Evolutionary conservation across 2,113 vertebrate genomes (phyloP).

Genomic region (Micronisus gabar): DNA sequence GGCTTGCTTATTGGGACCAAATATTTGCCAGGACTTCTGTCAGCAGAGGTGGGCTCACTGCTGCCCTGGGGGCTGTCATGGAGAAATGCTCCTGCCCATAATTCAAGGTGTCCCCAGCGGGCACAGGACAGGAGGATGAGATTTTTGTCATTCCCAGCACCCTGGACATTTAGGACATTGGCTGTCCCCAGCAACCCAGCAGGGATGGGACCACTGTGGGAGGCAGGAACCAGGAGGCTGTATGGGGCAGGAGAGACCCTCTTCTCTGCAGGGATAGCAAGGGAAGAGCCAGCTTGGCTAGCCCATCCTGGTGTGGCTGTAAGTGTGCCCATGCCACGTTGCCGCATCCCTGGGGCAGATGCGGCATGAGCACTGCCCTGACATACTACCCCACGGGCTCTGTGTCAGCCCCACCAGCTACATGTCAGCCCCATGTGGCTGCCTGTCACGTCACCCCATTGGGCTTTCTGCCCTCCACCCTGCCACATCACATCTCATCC

Average conservation of each 20-base stretch:
- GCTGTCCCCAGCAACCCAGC: not conserved
- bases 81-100: not conserved
- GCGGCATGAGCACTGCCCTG: not conserved
- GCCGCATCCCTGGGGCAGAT: not conserved
- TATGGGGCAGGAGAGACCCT: not conserved
- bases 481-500: not conserved
- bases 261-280: not conserved
- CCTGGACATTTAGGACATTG: not conserved
- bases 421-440: not conserved
- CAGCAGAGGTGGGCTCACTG: not conserved
- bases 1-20: not conserved
- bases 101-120: not conserved
- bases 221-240: not conserved
- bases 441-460: not conserved
- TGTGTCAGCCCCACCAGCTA: not conserved
- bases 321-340: fast-evolving
- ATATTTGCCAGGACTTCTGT: not conserved
- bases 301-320: fast-evolving
- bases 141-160: not conserved
- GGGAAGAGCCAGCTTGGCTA: not conserved
- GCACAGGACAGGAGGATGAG: not conserved
- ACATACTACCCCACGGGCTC: no score
- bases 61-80: not conserved
- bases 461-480: not conserved
- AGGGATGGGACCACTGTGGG: fast-evolving